Evolutionary conservation across 1,140 invertebrate genomes (phyloP).

Genomic region (Lepidurus apus): DNA sequence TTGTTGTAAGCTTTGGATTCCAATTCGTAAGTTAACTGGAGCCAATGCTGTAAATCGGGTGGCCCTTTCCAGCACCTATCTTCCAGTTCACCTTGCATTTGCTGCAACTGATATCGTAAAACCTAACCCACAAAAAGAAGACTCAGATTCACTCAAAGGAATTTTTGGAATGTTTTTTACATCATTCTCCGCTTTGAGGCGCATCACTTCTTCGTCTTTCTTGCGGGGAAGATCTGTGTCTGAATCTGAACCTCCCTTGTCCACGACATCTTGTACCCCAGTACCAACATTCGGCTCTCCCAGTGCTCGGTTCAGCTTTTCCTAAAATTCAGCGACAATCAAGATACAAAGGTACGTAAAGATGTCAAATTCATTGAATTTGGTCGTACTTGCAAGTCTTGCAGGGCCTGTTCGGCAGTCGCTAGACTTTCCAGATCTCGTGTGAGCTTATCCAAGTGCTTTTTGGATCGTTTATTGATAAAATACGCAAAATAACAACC

Average conservation of each 20-base stretch:
- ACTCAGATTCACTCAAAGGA: background rate
- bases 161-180: background rate
- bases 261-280: conserved; percentile 7
- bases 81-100: conserved; percentile 81
- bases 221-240: conserved; percentile 4
- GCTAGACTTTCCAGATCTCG: conserved; percentile 88
- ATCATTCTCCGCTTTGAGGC: conserved; percentile 37
- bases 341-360: background rate
- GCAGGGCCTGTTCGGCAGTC: conserved; percentile 77
- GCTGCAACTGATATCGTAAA: conserved; percentile 69
- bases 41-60: conserved; percentile 80
- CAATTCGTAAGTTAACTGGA: conserved; percentile 89
- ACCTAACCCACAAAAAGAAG: conserved; percentile 49
- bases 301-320: conserved; percentile 32
- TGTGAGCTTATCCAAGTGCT: conserved; percentile 79
- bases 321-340: background rate
- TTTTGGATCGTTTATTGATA: conserved; percentile 78
- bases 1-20: conserved; percentile 81
- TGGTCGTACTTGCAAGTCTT: conserved; percentile 66
- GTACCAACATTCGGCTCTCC: conserved; percentile 29
- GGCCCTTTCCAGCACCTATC: conserved; percentile 82
- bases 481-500: conserved; percentile 86
- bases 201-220: conserved; percentile 35
- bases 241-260: conserved; percentile 24
- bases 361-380: background rate